phyloP scores from a whole-genome alignment of 1,140 invertebrate species.

The Lamellibrachia luymesi region DNA sequence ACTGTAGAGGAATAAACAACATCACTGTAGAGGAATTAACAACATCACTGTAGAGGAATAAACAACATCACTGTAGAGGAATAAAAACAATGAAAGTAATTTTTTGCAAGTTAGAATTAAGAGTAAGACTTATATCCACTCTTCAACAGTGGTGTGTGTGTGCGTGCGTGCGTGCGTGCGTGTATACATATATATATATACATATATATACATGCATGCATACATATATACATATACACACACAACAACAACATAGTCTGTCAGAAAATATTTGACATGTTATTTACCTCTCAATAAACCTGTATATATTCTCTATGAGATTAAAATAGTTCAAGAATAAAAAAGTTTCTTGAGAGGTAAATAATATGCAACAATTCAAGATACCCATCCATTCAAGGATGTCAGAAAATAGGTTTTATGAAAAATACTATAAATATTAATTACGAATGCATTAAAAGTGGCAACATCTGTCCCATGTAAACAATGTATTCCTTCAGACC shows the following conservation, averaged over 20 bases:
- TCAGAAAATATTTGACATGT: background rate
- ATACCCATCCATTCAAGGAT: too few species aligned
- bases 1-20: too few species aligned
- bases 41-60: too few species aligned
- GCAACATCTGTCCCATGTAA: background rate
- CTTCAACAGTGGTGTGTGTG: background rate
- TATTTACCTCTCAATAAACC: background rate
- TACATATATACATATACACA: background rate
- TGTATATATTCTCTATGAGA: too few species aligned
- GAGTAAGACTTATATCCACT: background rate
- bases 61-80: too few species aligned
- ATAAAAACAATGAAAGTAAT: too few species aligned
- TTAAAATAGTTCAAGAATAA: too few species aligned
- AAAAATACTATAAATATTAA: constrained; percentile 7
- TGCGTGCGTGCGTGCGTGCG: too few species aligned
- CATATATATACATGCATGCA: background rate
- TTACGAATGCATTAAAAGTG: background rate
- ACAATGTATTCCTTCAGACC: background rate
- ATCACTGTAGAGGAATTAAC: too few species aligned
- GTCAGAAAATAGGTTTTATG: background rate
- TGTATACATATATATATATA: background rate
- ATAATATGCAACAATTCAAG: background rate
- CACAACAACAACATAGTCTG: background rate
- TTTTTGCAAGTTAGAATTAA: too few species aligned
- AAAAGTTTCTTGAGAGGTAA: background rate